Conservation (phyloP, 2,113 vertebrate genomes). For the Rissa tridactyla region DNA sequence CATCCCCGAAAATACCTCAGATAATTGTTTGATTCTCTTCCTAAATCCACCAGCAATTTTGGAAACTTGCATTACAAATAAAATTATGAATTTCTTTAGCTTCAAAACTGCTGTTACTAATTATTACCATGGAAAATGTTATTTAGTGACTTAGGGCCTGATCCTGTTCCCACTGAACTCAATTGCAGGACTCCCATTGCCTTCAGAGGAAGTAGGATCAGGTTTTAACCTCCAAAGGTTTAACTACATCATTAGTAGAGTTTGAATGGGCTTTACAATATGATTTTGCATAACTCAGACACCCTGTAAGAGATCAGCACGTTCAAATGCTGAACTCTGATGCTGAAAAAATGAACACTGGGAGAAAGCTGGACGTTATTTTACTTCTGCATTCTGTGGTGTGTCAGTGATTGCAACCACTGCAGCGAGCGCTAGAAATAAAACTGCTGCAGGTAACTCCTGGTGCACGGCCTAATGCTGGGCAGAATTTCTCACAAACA, state of each 20-base stretch:
- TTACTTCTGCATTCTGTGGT: background rate
- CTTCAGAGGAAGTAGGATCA: background rate
- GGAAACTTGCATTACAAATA: constrained; percentile 35
- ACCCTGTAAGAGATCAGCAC: background rate
- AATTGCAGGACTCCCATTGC: background rate
- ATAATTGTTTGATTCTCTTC: constrained; percentile 61
- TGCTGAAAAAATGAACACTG: background rate
- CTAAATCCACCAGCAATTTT: constrained; percentile 61
- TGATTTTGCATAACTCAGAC: constrained; percentile 22
- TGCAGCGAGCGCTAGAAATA: background rate
- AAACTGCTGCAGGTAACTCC: background rate
- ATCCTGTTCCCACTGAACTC: constrained; percentile 22
- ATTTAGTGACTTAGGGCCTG: constrained; percentile 63
- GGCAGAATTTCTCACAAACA: background rate
- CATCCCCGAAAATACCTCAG: constrained; percentile 19
- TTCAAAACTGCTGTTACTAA: constrained; percentile 64
- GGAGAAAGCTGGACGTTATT: background rate
- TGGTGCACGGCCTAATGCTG: background rate
- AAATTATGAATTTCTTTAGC: constrained; percentile 34
- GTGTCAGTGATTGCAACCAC: background rate
- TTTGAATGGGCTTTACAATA: background rate
- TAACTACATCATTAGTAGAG: constrained; percentile 5
- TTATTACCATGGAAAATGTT: constrained; percentile 70
- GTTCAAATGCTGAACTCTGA: background rate
- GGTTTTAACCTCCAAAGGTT: constrained; percentile 24